phyloP scores from a whole-genome alignment of 1,140 invertebrate genomes.

The Oppia nitens region DNA sequence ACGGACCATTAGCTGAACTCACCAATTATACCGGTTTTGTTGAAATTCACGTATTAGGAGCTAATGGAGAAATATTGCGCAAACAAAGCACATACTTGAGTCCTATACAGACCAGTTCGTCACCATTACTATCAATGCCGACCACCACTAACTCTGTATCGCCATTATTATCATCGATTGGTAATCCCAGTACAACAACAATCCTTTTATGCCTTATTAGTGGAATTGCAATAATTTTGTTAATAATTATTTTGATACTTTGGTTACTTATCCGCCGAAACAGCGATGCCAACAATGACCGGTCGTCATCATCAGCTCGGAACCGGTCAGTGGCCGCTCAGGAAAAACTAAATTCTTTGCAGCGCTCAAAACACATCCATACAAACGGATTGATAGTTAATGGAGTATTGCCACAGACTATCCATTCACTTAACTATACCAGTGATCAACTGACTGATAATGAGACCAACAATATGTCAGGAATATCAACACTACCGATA shows the following conservation, averaged over 20 bases:
- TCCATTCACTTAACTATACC: too few relatives aligned
- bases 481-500: not conserved
- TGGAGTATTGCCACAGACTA: not conserved
- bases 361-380: not conserved
- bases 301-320: not conserved
- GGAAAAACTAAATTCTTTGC: not conserved
- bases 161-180: conserved; percentile 14
- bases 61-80: conserved; percentile 19
- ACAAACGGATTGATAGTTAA: not conserved
- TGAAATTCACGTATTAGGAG: conserved; percentile 20
- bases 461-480: not conserved
- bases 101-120: conserved; percentile 15
- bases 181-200: conserved; percentile 15
- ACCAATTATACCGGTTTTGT: conserved; percentile 24
- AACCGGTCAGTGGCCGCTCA: too few relatives aligned
- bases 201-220: conserved; percentile 21
- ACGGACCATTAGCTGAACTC: conserved; percentile 20
- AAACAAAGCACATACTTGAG: conserved; percentile 20
- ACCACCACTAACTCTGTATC: not conserved
- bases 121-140: not conserved
- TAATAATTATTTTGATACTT: conserved; percentile 20
- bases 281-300: conserved; percentile 9
- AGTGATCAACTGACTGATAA: too few relatives aligned
- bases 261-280: conserved; percentile 18
- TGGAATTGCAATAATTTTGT: conserved; percentile 18